Evolutionary conservation across 2,797 vertebrate genomes (phyloP).

Genomic region (Ceryle rudis): DNA sequence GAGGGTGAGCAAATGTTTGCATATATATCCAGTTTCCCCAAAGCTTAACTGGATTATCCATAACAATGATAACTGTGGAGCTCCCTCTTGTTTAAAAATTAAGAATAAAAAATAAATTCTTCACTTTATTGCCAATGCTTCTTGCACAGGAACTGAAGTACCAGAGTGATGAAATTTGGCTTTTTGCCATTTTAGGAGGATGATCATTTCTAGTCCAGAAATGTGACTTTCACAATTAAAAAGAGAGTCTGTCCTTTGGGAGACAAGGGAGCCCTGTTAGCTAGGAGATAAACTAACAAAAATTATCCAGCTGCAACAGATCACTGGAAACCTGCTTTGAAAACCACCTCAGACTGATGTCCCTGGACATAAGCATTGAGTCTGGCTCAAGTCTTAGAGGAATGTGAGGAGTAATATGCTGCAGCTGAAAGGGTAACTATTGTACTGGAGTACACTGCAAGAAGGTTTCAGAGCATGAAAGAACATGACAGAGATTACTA

Average conservation of each 20-base stretch:
- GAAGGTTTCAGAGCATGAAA: background rate
- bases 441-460: background rate
- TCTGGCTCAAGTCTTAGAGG: background rate
- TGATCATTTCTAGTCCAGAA: background rate
- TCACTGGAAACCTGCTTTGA: background rate
- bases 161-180: background rate
- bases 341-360: background rate
- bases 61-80: background rate
- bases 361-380: background rate
- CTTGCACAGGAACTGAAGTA: background rate
- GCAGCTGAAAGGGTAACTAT: background rate
- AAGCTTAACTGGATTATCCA: constrained; percentile 22
- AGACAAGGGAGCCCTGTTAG: background rate
- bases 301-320: background rate
- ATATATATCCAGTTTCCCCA: constrained; percentile 6
- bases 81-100: background rate
- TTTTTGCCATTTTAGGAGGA: background rate
- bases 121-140: background rate
- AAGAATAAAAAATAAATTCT: background rate
- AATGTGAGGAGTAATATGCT: background rate
- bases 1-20: constrained; percentile 31
- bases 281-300: background rate
- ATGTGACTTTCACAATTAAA: background rate
- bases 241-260: background rate
- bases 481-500: background rate